These are phyloP conservation scores for Colletes gigas DNA, from an alignment of 1,140 invertebrate species.

Conservation along the genomic window DNA sequence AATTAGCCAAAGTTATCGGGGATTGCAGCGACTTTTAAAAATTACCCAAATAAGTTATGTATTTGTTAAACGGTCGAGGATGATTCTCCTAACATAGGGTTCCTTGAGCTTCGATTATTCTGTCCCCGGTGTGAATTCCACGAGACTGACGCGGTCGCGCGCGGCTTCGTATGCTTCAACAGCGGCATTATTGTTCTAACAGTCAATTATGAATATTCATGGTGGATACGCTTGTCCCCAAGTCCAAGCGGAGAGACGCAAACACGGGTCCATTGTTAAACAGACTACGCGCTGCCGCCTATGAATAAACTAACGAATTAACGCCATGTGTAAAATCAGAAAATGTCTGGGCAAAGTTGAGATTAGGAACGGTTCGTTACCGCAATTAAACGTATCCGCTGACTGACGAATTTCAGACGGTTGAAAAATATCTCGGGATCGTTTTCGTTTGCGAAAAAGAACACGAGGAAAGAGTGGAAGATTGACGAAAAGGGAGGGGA, in stretches of 20 bases:
- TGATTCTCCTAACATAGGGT: too few relatives aligned
- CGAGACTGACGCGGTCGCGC: not conserved
- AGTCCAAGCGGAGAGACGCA: slow-evolving; percentile 31
- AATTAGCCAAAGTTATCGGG: too few relatives aligned
- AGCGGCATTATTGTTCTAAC: slow-evolving; percentile 59
- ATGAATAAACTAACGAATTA: slow-evolving; percentile 60
- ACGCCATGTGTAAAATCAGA: slow-evolving; percentile 39
- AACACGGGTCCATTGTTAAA: slow-evolving; percentile 53
- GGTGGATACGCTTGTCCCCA: slow-evolving; percentile 39
- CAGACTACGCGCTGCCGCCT: slow-evolving; percentile 18
- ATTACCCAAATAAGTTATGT: too few relatives aligned
- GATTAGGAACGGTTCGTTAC: slow-evolving; percentile 16
- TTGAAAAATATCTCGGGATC: too few relatives aligned
- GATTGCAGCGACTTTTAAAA: too few relatives aligned
- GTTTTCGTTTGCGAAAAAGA: not conserved
- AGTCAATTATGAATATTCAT: slow-evolving; percentile 61
- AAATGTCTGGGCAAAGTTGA: not conserved
- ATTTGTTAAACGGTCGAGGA: too few relatives aligned
- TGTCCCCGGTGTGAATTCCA: not conserved
- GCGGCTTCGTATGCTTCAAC: slow-evolving; percentile 39
- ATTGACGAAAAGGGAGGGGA: not conserved
- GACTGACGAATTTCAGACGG: too few relatives aligned
- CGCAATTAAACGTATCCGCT: not conserved
- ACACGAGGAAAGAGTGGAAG: not conserved
- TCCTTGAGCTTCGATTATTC: not conserved